Evolutionary conservation across 2,888 invertebrate species (phyloP), one percentile per base, ranked within the genome.

Genomic region (Meiosimyza platycephala): DNA sequence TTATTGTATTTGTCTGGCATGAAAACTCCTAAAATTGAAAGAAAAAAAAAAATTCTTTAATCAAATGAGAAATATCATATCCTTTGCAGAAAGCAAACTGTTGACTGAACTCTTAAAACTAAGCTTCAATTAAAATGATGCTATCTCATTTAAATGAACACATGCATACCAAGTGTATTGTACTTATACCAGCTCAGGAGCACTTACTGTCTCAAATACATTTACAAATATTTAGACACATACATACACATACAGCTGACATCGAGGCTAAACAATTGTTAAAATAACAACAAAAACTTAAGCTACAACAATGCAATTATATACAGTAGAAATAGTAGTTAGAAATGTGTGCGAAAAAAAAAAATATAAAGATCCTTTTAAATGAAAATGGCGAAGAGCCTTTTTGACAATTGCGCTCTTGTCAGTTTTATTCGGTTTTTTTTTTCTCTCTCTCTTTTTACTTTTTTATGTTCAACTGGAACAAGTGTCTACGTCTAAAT

Each of bases 111-210:
- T 22, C 64, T 64, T 22, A 50, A 64, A 51, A 64, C 47, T 47
- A 55, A 55, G 47, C 54, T 67, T 67, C 48, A 67, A 57, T 67
- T 67, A 67, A 66, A 66, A 15, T 65, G 28, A 18, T 28, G 65
- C 65, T 13, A 33, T 52, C 52, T 66, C 65, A 54, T 33, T 33
- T 40, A 52, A 22, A 3, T n/a, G n/a, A n/a, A 51, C 15, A 66
- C 65, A 52, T 6, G 22, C 51, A 16, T 15, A 28, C 22, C 13
- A 28, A 28, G n/a, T 28, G 28, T 28, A 28, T 28, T 52, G 16
- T 6, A 65, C 47, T 18, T 3, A 48, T 9, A 9, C 48, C 3
- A 18, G 3, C 9, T 48, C 48, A 63, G 9, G 18, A 47, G 28
- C 28, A 28, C 28, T 13, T 57, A 57, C 22, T 57, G 57, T 57